phyloP scores from a whole-genome alignment of 2,888 invertebrate genomes.

The Rhagophthalmus giganteus region DNA sequence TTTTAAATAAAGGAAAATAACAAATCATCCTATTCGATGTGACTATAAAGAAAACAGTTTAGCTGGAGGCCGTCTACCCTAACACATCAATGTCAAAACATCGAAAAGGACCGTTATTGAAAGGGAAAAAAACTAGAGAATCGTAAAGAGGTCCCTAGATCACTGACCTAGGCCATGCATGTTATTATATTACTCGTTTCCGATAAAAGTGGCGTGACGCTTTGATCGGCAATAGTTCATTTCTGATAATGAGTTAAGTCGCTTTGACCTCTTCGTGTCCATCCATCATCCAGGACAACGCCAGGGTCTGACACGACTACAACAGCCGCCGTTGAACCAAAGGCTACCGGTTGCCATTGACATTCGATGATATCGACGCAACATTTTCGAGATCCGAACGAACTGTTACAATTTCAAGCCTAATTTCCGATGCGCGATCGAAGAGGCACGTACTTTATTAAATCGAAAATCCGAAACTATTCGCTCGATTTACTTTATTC shows the following conservation, averaged over 20 bases:
- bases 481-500: conserved; percentile 1
- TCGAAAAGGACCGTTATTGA: conserved; percentile 25
- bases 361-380: too few relatives aligned
- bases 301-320: conserved; percentile 6
- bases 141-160: conserved; percentile 26
- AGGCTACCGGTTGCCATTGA: too few relatives aligned
- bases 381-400: too few relatives aligned
- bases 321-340: too few relatives aligned
- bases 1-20: conserved; percentile 13
- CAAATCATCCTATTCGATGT: conserved; percentile 10
- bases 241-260: conserved; percentile 26
- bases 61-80: conserved; percentile 27
- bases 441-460: too few relatives aligned
- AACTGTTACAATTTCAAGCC: too few relatives aligned
- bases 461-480: too few relatives aligned
- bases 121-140: conserved; percentile 19
- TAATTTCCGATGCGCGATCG: too few relatives aligned
- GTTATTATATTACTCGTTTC: conserved; percentile 25
- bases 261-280: conserved; percentile 23
- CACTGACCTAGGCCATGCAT: conserved; percentile 33
- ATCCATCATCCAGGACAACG: conserved; percentile 27
- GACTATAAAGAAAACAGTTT: conserved; percentile 11
- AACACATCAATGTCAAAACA: conserved; percentile 31
- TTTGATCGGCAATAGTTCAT: conserved; percentile 29
- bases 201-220: conserved; percentile 29